Evolutionary conservation across 2,797 vertebrate genomes (phyloP).

Genomic region (Sebastes melanostomus): DNA sequence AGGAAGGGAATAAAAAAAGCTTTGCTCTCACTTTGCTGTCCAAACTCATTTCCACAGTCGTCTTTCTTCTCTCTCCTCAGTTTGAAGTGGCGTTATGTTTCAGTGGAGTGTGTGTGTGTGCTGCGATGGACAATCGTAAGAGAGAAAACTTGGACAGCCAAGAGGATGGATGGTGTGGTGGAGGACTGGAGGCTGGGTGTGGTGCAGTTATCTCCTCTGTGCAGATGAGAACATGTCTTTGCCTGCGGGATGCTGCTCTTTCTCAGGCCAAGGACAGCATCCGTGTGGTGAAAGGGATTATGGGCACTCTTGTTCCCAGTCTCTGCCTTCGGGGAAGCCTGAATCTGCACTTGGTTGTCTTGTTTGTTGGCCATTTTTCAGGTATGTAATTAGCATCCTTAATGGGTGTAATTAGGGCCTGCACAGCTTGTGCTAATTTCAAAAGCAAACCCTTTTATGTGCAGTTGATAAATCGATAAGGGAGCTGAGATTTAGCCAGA

Average conservation of each 20-base stretch:
- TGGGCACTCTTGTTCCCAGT: slow-evolving; percentile 36
- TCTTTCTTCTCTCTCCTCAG: slow-evolving; percentile 40
- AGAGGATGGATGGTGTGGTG: slow-evolving; percentile 21
- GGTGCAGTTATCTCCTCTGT: slow-evolving; percentile 71
- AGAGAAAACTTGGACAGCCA: slow-evolving; percentile 28
- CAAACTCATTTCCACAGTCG: slow-evolving; percentile 48
- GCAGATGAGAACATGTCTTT: slow-evolving; percentile 68
- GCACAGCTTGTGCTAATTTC: slow-evolving; percentile 22
- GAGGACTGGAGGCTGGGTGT: slow-evolving; percentile 40
- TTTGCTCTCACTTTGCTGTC: slow-evolving; percentile 52
- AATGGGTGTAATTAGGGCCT: slow-evolving; percentile 60
- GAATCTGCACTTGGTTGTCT: slow-evolving; percentile 13
- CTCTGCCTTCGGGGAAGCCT: slow-evolving; percentile 9
- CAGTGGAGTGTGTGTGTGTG: background rate
- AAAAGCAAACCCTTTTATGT: slow-evolving; percentile 11
- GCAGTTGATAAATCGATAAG: slow-evolving; percentile 28
- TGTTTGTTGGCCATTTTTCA: slow-evolving; percentile 63
- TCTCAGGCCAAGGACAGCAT: slow-evolving; percentile 62
- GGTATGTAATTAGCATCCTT: slow-evolving; percentile 63
- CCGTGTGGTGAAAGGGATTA: slow-evolving; percentile 61
- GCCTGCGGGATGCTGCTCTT: slow-evolving; percentile 63
- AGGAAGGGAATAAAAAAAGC: background rate
- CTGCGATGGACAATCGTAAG: slow-evolving; percentile 36
- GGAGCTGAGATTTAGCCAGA: slow-evolving; percentile 5
- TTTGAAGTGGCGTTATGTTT: slow-evolving; percentile 17